These are phyloP conservation scores for Ephestia elutella DNA, from an alignment of 1,140 invertebrate species.

Conservation along the genomic window DNA sequence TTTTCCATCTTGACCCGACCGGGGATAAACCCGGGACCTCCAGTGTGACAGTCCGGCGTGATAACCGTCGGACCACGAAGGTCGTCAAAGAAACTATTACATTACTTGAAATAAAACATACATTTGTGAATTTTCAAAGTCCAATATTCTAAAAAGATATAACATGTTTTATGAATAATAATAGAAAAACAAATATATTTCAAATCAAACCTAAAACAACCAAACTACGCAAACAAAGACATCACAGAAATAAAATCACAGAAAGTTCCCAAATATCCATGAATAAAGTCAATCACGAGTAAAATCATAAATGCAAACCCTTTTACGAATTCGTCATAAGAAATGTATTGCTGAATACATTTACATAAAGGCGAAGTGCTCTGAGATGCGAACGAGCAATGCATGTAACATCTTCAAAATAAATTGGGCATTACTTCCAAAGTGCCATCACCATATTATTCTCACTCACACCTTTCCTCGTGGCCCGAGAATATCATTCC, in stretches of 20 bases:
- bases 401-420: slow-evolving; percentile 1
- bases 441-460: background rate
- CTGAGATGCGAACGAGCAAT: background rate
- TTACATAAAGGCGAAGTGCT: background rate
- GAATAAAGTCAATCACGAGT: slow-evolving; percentile 2
- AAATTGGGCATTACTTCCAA: background rate
- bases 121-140: too few relatives aligned
- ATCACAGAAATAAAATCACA: background rate
- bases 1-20: too few relatives aligned
- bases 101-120: too few relatives aligned
- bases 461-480: background rate
- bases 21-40: too few relatives aligned
- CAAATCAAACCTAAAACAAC: background rate
- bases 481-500: background rate
- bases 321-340: background rate
- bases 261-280: background rate
- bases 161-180: too few relatives aligned
- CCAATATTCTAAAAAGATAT: too few relatives aligned
- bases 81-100: too few relatives aligned
- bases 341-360: slow-evolving; percentile 1
- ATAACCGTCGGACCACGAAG: too few relatives aligned
- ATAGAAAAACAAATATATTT: too few relatives aligned
- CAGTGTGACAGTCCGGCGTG: too few relatives aligned
- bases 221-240: background rate
- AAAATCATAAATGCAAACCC: slow-evolving; percentile 1